Evolutionary conservation across 1,140 invertebrate species (phyloP).

Genomic region (Drosophila hydei): DNA sequence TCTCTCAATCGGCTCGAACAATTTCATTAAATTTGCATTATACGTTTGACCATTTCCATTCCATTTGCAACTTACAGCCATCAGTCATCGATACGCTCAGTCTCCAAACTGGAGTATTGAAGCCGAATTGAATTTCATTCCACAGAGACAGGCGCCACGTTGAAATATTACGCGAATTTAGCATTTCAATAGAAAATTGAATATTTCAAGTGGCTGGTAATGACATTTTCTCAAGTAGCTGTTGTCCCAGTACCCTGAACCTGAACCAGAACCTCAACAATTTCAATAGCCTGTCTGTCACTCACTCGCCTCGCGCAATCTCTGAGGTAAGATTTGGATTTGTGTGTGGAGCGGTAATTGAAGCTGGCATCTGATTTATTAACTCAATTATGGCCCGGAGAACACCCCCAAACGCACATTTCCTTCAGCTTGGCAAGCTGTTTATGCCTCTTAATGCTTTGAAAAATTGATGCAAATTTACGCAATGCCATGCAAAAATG

Average conservation of each 20-base stretch:
- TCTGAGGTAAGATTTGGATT: constrained; percentile 56
- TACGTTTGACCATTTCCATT: neutral
- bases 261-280: constrained; percentile 18
- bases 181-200: constrained; percentile 75
- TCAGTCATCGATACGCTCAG: constrained; percentile 3
- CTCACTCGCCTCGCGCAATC: constrained; percentile 30
- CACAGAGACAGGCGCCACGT: constrained; percentile 7
- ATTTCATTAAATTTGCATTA: neutral
- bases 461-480: constrained; percentile 74
- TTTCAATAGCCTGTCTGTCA: constrained; percentile 16
- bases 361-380: constrained; percentile 75
- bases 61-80: neutral
- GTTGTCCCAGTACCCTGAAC: constrained; percentile 28
- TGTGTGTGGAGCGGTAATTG: constrained; percentile 51
- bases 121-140: constrained; percentile 39
- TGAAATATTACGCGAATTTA: constrained; percentile 73
- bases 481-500: constrained; percentile 29
- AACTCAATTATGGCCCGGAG: constrained; percentile 66
- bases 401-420: no score
- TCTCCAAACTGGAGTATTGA: neutral
- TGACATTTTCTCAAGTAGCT: constrained; percentile 60
- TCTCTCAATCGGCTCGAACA: neutral
- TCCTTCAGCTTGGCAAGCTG: no score
- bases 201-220: constrained; percentile 75
- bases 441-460: constrained; percentile 62